Evolutionary conservation across 2,797 vertebrate species (phyloP), one percentile per base, ranked within the genome.

Genomic region (Gadopsis marmoratus): DNA sequence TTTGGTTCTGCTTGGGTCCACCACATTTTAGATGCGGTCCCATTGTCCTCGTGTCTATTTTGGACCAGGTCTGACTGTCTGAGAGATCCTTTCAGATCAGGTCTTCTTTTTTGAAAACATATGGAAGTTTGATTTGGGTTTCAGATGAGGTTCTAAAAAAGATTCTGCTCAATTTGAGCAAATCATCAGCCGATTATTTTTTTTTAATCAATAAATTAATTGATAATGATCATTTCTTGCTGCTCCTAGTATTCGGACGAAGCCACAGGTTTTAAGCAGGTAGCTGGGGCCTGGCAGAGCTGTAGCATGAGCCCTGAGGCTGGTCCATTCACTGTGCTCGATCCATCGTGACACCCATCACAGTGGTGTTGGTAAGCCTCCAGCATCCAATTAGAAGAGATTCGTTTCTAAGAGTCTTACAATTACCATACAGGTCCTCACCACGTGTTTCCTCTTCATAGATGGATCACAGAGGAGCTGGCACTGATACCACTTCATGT

Each of bases 321-420:
- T 4, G 74, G 48, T 69, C 85, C 82, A 82, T 84, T 89, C 76
- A 84, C 55, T 71, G 19, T 47, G 68, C 86, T 66, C 41, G 26
- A 86, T 82, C 61, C 54, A 55, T 74, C 71, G 61, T 81, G 88
- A 82, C 86, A 79, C 55, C 81, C 74, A 83, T 90, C 81, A 83
- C 80, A 74, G 79, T 45, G 59, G 71, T 68, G 81, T 29, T 59
- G 75, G 81, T 90, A 88, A 94, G 79, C 81, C 71, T 71, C 79
- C 53, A 86, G 64, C 83, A 94, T 94, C 92, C 92, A 84, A 88
- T 95, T 95, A 95, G 74, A 84, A 68, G 33, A 87, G 94, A 94
- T 95, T 95, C 93, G 77, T 47, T 78, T 62, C 56, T 95, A 95
- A 95, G 93, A 94, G 87, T 79, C 91, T 95, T 95, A 94, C 56